These are phyloP conservation scores for Drosophila paranaensis DNA, from an alignment of 2,888 invertebrate species.

Conservation along the genomic window DNA sequence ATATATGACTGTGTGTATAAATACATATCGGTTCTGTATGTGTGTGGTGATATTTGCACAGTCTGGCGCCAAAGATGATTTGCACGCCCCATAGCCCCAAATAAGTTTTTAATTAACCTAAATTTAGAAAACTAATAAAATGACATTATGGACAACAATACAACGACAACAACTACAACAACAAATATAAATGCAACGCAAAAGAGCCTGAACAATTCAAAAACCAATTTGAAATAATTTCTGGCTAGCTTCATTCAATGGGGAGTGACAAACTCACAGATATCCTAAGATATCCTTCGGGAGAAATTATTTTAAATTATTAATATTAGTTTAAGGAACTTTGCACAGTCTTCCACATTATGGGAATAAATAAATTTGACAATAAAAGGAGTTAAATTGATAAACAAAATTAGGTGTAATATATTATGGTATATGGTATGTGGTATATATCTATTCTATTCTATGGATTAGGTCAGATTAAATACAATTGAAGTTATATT, in stretches of 20 bases:
- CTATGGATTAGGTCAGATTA: too few species aligned
- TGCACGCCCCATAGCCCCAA: constrained; percentile 40
- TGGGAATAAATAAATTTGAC: too few species aligned
- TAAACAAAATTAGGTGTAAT: too few species aligned
- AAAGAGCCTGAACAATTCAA: constrained; percentile 61
- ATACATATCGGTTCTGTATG: too few species aligned
- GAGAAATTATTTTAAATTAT: too few species aligned
- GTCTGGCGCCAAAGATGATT: constrained; percentile 8
- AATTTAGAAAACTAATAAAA: constrained; percentile 77
- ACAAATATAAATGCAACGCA: constrained; percentile 18
- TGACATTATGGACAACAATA: constrained; percentile 44
- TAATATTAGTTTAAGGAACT: too few species aligned
- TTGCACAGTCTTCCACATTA: too few species aligned
- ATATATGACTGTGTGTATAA: neutral
- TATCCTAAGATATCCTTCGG: neutral
- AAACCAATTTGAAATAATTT: constrained; percentile 33
- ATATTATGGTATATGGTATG: too few species aligned
- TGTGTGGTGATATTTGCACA: constrained; percentile 6
- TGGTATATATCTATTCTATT: too few species aligned
- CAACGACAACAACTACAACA: constrained; percentile 26
- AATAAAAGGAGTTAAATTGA: too few species aligned
- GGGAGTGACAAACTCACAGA: neutral
- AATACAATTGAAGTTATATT: too few species aligned
- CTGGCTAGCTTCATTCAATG: too few species aligned
- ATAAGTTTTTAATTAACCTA: constrained; percentile 79